Evolutionary conservation across 2,797 vertebrate species (phyloP).

Genomic region (Pachyuromys duprasi): DNA sequence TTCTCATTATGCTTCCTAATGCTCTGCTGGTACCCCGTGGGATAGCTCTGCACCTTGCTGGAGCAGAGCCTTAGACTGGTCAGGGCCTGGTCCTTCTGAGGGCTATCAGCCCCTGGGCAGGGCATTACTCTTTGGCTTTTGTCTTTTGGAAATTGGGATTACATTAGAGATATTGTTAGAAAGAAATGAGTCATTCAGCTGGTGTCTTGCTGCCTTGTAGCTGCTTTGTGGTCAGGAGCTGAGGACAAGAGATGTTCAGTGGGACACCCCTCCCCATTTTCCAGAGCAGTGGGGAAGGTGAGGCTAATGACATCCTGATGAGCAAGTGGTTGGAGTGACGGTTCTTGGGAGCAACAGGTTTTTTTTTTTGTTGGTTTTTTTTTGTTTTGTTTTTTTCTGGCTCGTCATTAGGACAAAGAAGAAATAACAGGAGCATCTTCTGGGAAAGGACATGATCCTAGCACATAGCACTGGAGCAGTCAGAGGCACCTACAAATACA

Average conservation of each 20-base stretch:
- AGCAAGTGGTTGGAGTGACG: neutral
- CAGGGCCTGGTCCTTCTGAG: neutral
- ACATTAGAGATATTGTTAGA: constrained; percentile 2
- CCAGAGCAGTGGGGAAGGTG: neutral
- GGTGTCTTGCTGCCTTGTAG: neutral
- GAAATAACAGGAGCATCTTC: neutral
- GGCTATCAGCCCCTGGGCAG: neutral
- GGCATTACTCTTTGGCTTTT: neutral
- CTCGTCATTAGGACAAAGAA: neutral
- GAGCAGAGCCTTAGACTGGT: neutral
- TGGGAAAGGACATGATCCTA: neutral
- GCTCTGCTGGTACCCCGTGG: neutral
- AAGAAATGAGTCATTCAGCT: neutral
- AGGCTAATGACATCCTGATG: neutral
- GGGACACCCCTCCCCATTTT: neutral
- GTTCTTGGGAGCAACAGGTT: neutral
- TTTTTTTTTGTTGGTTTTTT: no score
- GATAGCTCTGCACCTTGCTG: neutral
- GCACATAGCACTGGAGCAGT: neutral
- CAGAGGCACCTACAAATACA: no score
- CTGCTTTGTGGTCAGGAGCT: neutral
- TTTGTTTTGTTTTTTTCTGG: neutral
- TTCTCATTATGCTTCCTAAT: accelerated
- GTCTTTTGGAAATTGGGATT: constrained; percentile 25
- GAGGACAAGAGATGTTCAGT: no score